A percentile compares a stretch with the other conserved stretches of the same genome.
These are phyloP conservation scores for Hofmannophila pseudospretella DNA, from an alignment of 2,888 invertebrate species.

Conservation along the genomic window DNA sequence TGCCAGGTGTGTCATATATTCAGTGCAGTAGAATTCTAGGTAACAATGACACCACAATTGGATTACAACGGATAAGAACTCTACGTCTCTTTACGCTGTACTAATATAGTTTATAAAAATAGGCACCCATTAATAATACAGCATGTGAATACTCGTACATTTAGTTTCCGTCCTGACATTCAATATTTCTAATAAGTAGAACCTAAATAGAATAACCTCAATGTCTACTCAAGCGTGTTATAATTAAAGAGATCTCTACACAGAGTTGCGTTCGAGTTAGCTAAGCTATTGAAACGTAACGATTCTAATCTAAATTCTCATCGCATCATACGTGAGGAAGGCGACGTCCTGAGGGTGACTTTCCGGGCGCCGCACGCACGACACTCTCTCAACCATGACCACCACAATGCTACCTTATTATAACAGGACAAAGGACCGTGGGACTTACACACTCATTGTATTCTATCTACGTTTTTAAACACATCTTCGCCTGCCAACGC, in stretches of 20 bases:
- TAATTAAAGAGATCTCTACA: not conserved
- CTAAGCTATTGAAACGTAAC: constrained; percentile 49
- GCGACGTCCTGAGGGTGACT: constrained; percentile 49
- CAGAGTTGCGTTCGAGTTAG: no score
- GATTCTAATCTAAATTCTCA: constrained; percentile 64
- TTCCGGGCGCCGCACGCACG: constrained; percentile 46
- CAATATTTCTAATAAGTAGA: no score
- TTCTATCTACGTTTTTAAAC: constrained; percentile 16
- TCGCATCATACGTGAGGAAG: constrained; percentile 30
- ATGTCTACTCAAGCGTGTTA: not conserved
- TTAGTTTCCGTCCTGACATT: no score
- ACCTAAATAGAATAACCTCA: no score
- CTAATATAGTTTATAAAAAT: no score
- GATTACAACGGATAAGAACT: no score
- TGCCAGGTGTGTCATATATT: no score
- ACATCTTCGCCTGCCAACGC: constrained; percentile 7
- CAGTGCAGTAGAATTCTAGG: no score
- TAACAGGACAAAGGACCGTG: constrained; percentile 59
- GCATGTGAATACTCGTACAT: no score
- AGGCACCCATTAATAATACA: no score
- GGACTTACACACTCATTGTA: constrained; percentile 48
- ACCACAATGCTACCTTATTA: constrained; percentile 65
- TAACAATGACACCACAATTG: no score
- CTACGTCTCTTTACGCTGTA: no score
- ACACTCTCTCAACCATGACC: constrained; percentile 51